Base-by-base conservation (phyloP, 2,888 invertebrate species). In the Sinelater perroti region DNA sequence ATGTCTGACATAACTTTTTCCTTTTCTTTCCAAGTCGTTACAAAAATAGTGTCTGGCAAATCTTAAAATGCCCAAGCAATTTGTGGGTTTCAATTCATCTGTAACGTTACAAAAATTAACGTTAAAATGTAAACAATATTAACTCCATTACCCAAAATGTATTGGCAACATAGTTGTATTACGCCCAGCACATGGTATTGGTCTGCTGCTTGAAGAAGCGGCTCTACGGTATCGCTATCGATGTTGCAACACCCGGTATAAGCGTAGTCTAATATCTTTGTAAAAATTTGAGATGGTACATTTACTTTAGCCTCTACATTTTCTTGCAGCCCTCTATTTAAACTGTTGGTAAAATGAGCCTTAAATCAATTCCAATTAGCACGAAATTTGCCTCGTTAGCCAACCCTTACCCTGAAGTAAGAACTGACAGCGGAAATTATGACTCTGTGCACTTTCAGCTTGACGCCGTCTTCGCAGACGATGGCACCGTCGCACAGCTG, bases 181-280 rank as follows among this genome's bases (percentile, higher is more conserved):
- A 90, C 82, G n/a, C 87, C 88, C 8, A 87, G 80, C 4, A 91
- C 85, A 70, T 88, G 87, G 69, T 90, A 87, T 66, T 87, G 85
- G 73, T 91, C 90, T 1, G 90, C 89, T 58, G 84, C 84, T 0
- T 86, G 85, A 42, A 91, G 75, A 28, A 91, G 79, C 61, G 82
- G 80, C 74, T 90, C 87, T 3, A 91, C 89, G 72, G 88, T 91
- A 18, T 84, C 83, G 28, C 81, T 79, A 2, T 82, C 85, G 28
- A 91, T 83, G 50, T 76, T 73, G 70, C 89, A 89, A 11, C 80
- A 78, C 30, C 89, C 88, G 2, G 89, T 88, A 71, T 92, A 91
- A 0, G 88, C 88, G 72, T 86, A 91, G 70, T 90, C 89, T 50
- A 93, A 82, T 56, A 92, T 84, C 30, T 84, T 78, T 51, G 80